A percentile compares a stretch with the other conserved stretches of the same genome.
Evolutionary conservation across 1,140 invertebrate species (phyloP).

Genomic region (Adoxophyes honmai): DNA sequence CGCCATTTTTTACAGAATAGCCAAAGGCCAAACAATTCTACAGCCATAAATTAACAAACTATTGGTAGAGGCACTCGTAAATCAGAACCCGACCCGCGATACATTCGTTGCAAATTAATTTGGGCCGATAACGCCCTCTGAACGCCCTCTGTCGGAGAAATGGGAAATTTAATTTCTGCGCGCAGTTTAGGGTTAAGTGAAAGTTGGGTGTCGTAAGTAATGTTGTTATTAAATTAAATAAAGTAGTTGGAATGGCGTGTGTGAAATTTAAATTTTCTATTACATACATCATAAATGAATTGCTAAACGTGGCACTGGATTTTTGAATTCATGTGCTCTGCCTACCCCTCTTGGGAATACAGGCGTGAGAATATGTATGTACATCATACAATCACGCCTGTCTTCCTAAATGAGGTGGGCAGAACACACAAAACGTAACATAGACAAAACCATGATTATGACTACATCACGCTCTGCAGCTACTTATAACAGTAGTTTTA

Average conservation of each 20-base stretch:
- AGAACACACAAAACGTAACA: too few species aligned
- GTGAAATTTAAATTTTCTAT: too few species aligned
- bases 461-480: too few species aligned
- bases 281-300: background rate
- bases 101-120: slow-evolving; percentile 16
- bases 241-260: too few species aligned
- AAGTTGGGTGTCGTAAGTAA: background rate
- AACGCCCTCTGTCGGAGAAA: slow-evolving; percentile 13
- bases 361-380: too few species aligned
- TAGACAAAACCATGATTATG: too few species aligned
- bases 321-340: too few species aligned
- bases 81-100: slow-evolving; percentile 10
- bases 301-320: too few species aligned
- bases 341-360: too few species aligned
- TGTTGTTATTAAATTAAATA: slow-evolving; percentile 9
- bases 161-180: slow-evolving; percentile 16
- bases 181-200: slow-evolving; percentile 12
- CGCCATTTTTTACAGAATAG: background rate
- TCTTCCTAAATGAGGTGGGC: too few species aligned
- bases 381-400: too few species aligned
- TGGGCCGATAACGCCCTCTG: slow-evolving; percentile 17
- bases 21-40: slow-evolving; percentile 9
- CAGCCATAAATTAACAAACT: slow-evolving; percentile 1
- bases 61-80: background rate
- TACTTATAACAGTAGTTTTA: too few species aligned